Evolutionary conservation across 2,113 vertebrate genomes (phyloP), one percentile per base, ranked within the genome.

Genomic region (Neotoma lepida): DNA sequence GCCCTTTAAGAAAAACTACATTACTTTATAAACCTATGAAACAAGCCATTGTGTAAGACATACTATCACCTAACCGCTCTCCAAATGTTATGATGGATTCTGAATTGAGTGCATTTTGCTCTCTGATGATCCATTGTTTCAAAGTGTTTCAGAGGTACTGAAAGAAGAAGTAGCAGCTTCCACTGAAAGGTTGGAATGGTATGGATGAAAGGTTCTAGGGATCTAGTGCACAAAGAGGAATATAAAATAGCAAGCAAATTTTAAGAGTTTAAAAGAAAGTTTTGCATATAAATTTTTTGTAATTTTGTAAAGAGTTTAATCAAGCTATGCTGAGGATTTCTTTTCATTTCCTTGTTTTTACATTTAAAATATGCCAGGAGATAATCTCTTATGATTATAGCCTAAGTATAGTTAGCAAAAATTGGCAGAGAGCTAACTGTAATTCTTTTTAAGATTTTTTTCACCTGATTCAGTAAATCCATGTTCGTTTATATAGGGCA

Each of bases 381-480:
- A 81, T 93, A 89, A 90, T 91, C 64, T 93, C 78, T 73, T 61
- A 46, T 87, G 81, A 56, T 87, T 90, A 86, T 7, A 61, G 10
- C 15, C 58, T n/a, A 3, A 90, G 63, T 92, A 33, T 76, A 46
- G 41, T 71, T 90, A 41, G 82, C 35, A 58, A 85, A 94, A 90
- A 92, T 93, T 56, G 87, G 10, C 35, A 94, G 58, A 89, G 54
- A 93, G 49, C 58, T 92, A 49, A 77, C 39, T 94, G 90, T 76
- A 61, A 85, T 82, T 94, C 56, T 81, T 35, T 51, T 70, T 89
- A 91, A 91, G 89, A 56, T 56, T 30, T 58, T 94, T 97, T 96
- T 92, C 71, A 82, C 5, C 30, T 51, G 49, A 41, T 93, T 95
- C 64, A 81, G 8, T 73, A 66, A 87, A 66, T 96, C 64, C 13